These are phyloP conservation scores for Phoenicopterus ruber DNA, from an alignment of 2,113 vertebrate genomes.

Conservation along the genomic window DNA sequence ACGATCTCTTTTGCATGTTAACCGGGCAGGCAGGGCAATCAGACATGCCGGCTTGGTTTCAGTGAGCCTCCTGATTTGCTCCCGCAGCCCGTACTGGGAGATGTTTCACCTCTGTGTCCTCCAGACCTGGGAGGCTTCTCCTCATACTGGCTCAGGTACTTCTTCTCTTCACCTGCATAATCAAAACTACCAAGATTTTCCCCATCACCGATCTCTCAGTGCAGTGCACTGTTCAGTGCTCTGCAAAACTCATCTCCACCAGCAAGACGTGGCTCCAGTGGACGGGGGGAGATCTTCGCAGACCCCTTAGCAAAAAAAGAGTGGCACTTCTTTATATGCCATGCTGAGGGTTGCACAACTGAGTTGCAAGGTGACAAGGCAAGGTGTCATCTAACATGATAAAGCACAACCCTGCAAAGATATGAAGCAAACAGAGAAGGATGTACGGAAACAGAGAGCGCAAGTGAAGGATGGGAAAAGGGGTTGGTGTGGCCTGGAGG, in stretches of 20 bases:
- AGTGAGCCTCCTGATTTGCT: not conserved
- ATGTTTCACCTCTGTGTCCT: not conserved
- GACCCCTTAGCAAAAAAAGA: not conserved
- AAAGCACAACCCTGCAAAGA: not conserved
- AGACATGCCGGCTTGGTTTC: not conserved
- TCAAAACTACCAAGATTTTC: not conserved
- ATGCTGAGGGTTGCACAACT: not conserved
- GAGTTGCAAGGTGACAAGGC: not conserved
- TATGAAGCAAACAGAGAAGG: not conserved
- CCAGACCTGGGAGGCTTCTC: not conserved
- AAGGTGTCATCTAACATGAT: not conserved
- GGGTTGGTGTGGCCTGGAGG: not conserved
- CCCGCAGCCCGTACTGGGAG: rapidly evolving
- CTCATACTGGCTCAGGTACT: not conserved
- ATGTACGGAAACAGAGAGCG: rapidly evolving
- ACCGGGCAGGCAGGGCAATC: not conserved
- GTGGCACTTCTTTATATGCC: not conserved
- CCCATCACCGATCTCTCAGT: not conserved
- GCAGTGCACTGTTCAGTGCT: not conserved
- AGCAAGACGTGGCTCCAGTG: not conserved
- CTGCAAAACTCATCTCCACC: not conserved
- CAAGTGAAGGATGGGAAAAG: not conserved
- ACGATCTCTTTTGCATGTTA: not conserved
- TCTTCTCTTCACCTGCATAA: not conserved
- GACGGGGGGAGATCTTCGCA: not conserved